Evolutionary conservation across 2,797 vertebrate species (phyloP), one percentile per base, ranked within the genome.

Genomic region (Limnodromus scolopaceus): DNA sequence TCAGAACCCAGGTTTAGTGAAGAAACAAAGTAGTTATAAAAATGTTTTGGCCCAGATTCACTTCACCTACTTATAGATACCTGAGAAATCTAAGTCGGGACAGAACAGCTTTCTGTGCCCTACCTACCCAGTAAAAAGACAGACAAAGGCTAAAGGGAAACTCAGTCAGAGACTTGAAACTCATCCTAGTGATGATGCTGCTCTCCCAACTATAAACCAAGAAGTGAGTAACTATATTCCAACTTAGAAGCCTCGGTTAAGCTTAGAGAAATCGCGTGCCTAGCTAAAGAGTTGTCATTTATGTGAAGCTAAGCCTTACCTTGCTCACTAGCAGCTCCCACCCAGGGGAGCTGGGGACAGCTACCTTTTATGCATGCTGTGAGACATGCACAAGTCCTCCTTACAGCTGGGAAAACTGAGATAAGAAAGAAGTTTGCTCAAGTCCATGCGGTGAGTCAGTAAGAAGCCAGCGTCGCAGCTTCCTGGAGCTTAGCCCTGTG

Each of bases 11-110:
- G 54, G 30, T 91, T 78, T 45, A 85, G 71, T 72, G 64, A 92
- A 87, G 88, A 92, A 96, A 74, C 48, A 95, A 84, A 89, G 10
- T 18, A 88, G n/a, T n/a, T 82, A 84, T 61, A 81, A 79, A 68
- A 90, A 82, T 15, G 11, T 32, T 91, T 91, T 79, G 87, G 77
- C 69, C 86, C 74, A 93, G 48, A 94, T 83, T 89, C 55, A 74
- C 34, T 89, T 91, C 53, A 89, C 14, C 28, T 87, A 58, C 77
- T 92, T 87, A 63, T 0, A 82, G 63, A 81, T 85, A 93, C 87
- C 96, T 92, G 86, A 96, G 93, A 93, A 66, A 87, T 23, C 32
- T 16, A 82, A 46, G 20, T 0, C 84, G 66, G 43, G 70, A 49
- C 49, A 91, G 74, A 88, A 90, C 27, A 79, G 63, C 32, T 48